Evolutionary conservation across 1,140 invertebrate species (phyloP).

Genomic region (Magallana angulata): DNA sequence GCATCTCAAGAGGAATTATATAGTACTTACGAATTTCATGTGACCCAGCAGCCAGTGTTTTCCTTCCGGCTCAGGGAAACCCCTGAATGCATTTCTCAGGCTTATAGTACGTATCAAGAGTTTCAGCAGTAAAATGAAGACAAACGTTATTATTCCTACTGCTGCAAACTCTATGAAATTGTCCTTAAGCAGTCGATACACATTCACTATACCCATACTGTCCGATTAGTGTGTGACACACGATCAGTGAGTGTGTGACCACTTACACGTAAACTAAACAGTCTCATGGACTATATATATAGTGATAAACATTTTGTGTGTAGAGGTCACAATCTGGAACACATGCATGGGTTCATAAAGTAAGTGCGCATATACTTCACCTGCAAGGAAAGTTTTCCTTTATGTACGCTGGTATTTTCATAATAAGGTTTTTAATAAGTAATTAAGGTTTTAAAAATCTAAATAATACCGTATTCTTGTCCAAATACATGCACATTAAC

Average conservation of each 20-base stretch:
- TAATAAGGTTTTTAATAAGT: too few relatives aligned
- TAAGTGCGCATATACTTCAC: neutral
- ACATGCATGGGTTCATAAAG: neutral
- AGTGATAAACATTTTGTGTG: neutral
- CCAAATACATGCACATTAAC: neutral
- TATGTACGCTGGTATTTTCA: neutral
- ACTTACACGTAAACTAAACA: too few relatives aligned
- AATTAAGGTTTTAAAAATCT: too few relatives aligned
- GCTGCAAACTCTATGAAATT: neutral
- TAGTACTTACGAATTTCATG: slow-evolving; percentile 45
- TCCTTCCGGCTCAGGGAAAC: slow-evolving; percentile 19
- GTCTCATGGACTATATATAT: too few relatives aligned
- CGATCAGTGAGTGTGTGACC: too few relatives aligned
- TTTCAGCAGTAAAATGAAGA: neutral
- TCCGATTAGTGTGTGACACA: neutral
- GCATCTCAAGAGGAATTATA: too few relatives aligned
- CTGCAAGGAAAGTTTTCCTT: neutral
- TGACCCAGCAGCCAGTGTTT: slow-evolving; percentile 51
- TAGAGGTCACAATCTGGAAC: neutral
- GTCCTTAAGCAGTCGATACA: neutral
- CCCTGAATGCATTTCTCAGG: slow-evolving; percentile 37
- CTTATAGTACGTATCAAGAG: neutral
- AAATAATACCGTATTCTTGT: neutral
- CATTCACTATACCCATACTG: neutral
- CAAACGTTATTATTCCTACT: neutral